Evolutionary conservation across 2,888 invertebrate genomes (phyloP).

Genomic region (Drosophila testacea): DNA sequence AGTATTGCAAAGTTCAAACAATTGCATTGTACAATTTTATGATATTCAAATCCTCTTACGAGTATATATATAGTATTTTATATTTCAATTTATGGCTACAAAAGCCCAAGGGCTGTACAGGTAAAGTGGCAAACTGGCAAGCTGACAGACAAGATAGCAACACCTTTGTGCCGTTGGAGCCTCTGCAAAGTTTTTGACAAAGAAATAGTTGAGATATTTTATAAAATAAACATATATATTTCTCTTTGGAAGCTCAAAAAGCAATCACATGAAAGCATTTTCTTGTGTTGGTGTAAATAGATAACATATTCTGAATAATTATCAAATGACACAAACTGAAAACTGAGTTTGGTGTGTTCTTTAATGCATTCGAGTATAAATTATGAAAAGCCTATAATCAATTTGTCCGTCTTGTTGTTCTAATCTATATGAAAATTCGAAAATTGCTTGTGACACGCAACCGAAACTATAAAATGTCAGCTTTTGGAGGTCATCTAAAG

Average conservation of each 20-base stretch:
- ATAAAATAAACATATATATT: conserved; percentile 6
- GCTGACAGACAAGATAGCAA: neutral
- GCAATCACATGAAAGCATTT: conserved; percentile 58
- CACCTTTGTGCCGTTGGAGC: conserved; percentile 26
- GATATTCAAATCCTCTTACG: conserved; percentile 27
- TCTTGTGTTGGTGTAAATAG: conserved; percentile 8
- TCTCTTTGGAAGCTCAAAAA: conserved; percentile 22
- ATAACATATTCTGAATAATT: conserved; percentile 25
- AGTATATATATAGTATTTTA: conserved; percentile 6
- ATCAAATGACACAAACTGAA: conserved; percentile 20
- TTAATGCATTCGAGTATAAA: conserved; percentile 58
- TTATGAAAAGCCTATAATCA: conserved; percentile 70
- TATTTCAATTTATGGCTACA: conserved; percentile 31
- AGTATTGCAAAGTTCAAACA: neutral
- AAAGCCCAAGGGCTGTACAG: conserved; percentile 20
- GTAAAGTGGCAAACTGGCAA: conserved; percentile 9
- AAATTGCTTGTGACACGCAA: conserved; percentile 71
- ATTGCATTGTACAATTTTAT: conserved; percentile 7
- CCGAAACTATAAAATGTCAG: conserved; percentile 18
- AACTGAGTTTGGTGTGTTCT: conserved; percentile 32
- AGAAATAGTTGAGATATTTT: conserved; percentile 46
- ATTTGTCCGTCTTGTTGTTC: conserved; percentile 47
- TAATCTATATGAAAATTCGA: conserved; percentile 52
- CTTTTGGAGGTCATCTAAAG: conserved; percentile 53
- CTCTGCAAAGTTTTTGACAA: conserved; percentile 15